Conservation (phyloP, 2,113 vertebrate genomes). For the Tor tambroides region DNA sequence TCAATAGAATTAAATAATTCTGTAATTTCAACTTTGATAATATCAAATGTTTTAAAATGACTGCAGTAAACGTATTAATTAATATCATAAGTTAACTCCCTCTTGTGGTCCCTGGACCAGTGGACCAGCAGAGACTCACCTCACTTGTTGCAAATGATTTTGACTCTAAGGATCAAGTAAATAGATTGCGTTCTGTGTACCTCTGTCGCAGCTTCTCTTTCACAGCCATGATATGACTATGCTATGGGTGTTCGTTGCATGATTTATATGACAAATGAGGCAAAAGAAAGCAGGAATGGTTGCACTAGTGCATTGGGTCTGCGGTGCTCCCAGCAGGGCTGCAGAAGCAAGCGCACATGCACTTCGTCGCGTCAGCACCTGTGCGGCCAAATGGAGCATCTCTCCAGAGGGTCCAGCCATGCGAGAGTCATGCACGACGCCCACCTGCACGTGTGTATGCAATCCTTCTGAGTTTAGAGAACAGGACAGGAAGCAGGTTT, state of each 20-base stretch:
- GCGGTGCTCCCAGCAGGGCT: background rate
- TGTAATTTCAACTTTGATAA: too few species aligned
- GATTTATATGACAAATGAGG: conserved; percentile 6
- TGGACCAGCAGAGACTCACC: background rate
- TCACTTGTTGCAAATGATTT: background rate
- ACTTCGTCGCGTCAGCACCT: background rate
- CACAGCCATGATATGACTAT: background rate
- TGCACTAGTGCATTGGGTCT: background rate
- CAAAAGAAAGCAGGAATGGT: background rate
- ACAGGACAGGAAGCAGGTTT: background rate
- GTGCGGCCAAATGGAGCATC: background rate
- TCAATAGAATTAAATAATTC: background rate
- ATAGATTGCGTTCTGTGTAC: background rate
- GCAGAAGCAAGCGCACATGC: background rate
- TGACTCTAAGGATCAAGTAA: conserved; percentile 6
- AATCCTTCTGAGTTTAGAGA: conserved; percentile 5
- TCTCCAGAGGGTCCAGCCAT: conserved; percentile 15
- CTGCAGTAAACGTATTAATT: background rate
- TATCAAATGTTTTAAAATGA: background rate
- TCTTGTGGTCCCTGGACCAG: background rate
- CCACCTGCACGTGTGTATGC: background rate
- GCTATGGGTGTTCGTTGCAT: conserved; percentile 10
- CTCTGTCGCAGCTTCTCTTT: background rate
- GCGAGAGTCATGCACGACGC: background rate
- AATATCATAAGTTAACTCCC: background rate